Conservation (phyloP, 2,113 vertebrate species). For the Cathartes aura region DNA sequence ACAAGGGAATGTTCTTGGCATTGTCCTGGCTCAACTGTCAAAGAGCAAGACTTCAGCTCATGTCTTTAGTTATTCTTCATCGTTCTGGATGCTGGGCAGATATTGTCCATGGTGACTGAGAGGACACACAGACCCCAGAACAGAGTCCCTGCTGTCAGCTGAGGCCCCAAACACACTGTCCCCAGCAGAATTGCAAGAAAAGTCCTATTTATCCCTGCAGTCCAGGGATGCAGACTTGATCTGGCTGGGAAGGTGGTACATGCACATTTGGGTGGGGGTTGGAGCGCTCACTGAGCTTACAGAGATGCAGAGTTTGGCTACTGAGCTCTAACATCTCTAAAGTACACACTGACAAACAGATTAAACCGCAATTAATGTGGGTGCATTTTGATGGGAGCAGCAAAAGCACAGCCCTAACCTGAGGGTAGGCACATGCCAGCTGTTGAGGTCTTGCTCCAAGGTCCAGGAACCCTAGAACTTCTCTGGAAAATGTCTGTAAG, state of each 20-base stretch:
- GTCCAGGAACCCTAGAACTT: background rate
- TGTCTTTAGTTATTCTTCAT: background rate
- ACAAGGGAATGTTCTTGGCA: background rate
- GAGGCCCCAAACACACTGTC: background rate
- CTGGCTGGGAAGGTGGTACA: background rate
- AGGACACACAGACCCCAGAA: background rate
- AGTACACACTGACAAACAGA: background rate
- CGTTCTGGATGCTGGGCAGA: background rate
- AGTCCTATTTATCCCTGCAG: background rate
- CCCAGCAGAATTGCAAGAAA: background rate
- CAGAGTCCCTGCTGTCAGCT: background rate
- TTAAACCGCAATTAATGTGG: background rate
- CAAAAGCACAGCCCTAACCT: background rate
- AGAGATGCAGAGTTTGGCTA: background rate
- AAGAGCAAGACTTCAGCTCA: background rate
- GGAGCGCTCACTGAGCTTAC: background rate
- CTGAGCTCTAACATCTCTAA: background rate
- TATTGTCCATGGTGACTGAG: background rate
- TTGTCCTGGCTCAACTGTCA: background rate
- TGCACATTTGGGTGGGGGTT: background rate
- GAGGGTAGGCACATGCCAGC: background rate
- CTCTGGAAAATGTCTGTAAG: slow-evolving; percentile 19
- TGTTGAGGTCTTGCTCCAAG: background rate
- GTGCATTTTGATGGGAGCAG: background rate
- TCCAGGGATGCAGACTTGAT: background rate